These are phyloP conservation scores for Tenebrio molitor DNA, from an alignment of 1,140 invertebrate genomes.

Conservation along the genomic window DNA sequence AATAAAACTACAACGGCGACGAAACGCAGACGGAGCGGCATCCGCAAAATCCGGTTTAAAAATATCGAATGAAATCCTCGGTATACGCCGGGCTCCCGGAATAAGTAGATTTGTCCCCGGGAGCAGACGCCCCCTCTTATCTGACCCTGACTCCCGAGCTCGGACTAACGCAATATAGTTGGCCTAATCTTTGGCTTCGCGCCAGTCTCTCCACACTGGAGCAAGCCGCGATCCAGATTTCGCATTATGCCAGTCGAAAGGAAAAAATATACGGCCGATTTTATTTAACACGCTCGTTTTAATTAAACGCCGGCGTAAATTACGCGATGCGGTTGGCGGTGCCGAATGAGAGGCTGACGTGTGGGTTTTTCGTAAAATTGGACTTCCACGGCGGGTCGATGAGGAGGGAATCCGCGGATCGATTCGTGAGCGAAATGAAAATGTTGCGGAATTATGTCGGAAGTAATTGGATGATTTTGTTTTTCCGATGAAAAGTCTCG, in stretches of 20 bases:
- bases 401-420: too few relatives aligned
- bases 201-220: conserved; percentile 14
- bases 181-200: conserved; percentile 24
- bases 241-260: background rate
- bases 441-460: too few relatives aligned
- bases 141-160: conserved; percentile 31
- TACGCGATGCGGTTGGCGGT: too few relatives aligned
- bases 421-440: too few relatives aligned
- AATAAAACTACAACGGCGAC: background rate
- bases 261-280: background rate
- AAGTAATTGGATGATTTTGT: too few relatives aligned
- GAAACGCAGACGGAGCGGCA: background rate
- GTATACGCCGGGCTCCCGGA: background rate
- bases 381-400: too few relatives aligned
- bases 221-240: conserved; percentile 16
- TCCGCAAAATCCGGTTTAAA: conserved; percentile 22
- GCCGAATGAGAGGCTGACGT: too few relatives aligned
- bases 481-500: too few relatives aligned
- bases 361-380: too few relatives aligned
- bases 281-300: background rate
- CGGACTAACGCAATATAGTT: conserved; percentile 29
- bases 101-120: conserved; percentile 31
- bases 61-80: conserved; percentile 19
- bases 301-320: too few relatives aligned
- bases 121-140: conserved; percentile 19